phyloP scores from a whole-genome alignment of 2,888 invertebrate genomes.

The Pheosia tremula region DNA sequence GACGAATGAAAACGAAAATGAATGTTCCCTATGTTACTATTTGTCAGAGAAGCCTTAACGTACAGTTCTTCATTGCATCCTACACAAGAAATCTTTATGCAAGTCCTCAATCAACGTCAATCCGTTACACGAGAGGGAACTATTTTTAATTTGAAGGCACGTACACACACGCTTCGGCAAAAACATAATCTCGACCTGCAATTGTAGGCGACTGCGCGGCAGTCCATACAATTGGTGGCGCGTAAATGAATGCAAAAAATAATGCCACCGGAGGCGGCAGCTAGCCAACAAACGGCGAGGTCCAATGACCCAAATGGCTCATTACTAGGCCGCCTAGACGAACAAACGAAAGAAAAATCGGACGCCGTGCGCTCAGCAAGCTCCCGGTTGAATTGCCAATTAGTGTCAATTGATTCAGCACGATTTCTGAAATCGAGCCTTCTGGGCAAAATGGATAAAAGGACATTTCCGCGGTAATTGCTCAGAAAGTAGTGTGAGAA shows the following conservation, averaged over 20 bases:
- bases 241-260: constrained; percentile 70
- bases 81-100: constrained; percentile 46
- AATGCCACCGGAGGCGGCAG: constrained; percentile 64
- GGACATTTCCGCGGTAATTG: constrained; percentile 1
- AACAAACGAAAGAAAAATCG: constrained; percentile 77
- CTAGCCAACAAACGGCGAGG: constrained; percentile 75
- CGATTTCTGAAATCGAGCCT: constrained; percentile 29
- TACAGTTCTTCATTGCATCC: constrained; percentile 52
- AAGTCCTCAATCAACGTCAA: constrained; percentile 44
- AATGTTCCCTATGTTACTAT: neutral
- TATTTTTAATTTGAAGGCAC: constrained; percentile 43
- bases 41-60: constrained; percentile 29
- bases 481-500: constrained; percentile 16
- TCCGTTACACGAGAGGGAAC: constrained; percentile 47
- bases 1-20: neutral
- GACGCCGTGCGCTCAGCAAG: constrained; percentile 45
- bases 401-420: constrained; percentile 43
- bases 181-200: constrained; percentile 47
- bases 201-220: constrained; percentile 60
- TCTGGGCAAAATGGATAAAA: constrained; percentile 5
- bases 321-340: constrained; percentile 73
- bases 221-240: constrained; percentile 64
- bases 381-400: constrained; percentile 37
- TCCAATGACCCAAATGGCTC: constrained; percentile 82
- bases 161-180: constrained; percentile 33